phyloP scores from a whole-genome alignment of 1,140 invertebrate species.

The Drosophila malerkotliana region DNA sequence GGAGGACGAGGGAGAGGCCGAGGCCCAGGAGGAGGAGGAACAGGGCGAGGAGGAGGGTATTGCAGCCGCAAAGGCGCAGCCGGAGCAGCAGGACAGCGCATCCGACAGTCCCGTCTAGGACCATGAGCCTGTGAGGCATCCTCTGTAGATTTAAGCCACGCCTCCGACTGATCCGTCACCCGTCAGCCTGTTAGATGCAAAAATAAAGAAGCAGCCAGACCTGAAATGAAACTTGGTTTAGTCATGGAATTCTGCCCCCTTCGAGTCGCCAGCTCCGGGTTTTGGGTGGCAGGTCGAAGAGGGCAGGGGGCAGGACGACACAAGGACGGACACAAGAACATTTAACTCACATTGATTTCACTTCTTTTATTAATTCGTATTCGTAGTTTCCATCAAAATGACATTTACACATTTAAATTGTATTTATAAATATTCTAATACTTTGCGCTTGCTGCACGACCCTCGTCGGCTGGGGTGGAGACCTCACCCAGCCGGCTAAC shows the following conservation, averaged over 20 bases:
- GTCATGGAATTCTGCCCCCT: not conserved
- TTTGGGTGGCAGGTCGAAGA: no score
- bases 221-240: not conserved
- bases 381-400: conserved; percentile 58
- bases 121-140: no score
- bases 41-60: conserved; percentile 6
- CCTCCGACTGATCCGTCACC: conserved; percentile 42
- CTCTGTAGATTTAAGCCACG: conserved; percentile 38
- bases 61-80: not conserved
- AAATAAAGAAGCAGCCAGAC: conserved; percentile 21
- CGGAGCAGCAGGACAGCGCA: conserved; percentile 48
- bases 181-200: not conserved
- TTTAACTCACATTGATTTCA: conserved; percentile 26
- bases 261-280: not conserved
- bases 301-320: no score
- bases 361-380: conserved; percentile 72
- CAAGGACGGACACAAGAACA: not conserved
- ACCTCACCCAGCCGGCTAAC: not conserved
- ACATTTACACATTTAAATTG: conserved; percentile 78
- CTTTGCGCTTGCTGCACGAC: conserved; percentile 71
- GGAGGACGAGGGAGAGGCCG: conserved; percentile 20
- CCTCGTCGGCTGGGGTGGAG: conserved; percentile 1
- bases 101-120: conserved; percentile 53
- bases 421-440: conserved; percentile 67
- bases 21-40: conserved; percentile 10